phyloP scores from a whole-genome alignment of 2,797 vertebrate species.

The Sebastes matsubarae region DNA sequence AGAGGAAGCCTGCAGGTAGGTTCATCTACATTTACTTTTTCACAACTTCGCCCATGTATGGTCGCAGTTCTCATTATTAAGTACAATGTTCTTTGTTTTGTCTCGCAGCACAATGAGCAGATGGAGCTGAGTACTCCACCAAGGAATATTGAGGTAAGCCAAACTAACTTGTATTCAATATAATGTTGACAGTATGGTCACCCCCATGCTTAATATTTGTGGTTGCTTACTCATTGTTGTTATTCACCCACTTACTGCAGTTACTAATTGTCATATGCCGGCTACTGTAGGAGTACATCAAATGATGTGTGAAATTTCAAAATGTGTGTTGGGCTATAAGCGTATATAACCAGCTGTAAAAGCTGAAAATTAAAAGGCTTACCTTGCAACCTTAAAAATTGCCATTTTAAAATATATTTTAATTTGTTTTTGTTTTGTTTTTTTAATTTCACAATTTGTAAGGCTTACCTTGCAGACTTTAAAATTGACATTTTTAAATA shows the following conservation, averaged over 20 bases:
- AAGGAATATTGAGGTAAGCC: constrained; percentile 67
- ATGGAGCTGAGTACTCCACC: constrained; percentile 45
- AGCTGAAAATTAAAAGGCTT: not conserved
- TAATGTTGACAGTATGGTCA: constrained; percentile 1
- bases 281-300: constrained; percentile 57
- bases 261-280: constrained; percentile 25
- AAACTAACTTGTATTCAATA: not conserved
- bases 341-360: not conserved
- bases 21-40: not conserved
- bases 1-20: constrained; percentile 54
- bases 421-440: not conserved
- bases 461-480: no score
- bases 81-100: not conserved
- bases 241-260: constrained; percentile 50
- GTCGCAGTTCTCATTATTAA: not conserved
- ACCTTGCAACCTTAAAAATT: not conserved
- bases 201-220: constrained; percentile 30
- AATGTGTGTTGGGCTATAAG: not conserved
- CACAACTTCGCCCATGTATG: not conserved
- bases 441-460: not conserved
- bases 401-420: not conserved
- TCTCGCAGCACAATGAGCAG: constrained; percentile 48
- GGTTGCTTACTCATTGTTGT: constrained; percentile 65
- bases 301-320: constrained; percentile 25
- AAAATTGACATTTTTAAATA: no score